Percentiles rank a stretch among this genome's conserved stretches.
phyloP scores from a whole-genome alignment of 2,113 vertebrate genomes.

The Ammodytes marinus region DNA sequence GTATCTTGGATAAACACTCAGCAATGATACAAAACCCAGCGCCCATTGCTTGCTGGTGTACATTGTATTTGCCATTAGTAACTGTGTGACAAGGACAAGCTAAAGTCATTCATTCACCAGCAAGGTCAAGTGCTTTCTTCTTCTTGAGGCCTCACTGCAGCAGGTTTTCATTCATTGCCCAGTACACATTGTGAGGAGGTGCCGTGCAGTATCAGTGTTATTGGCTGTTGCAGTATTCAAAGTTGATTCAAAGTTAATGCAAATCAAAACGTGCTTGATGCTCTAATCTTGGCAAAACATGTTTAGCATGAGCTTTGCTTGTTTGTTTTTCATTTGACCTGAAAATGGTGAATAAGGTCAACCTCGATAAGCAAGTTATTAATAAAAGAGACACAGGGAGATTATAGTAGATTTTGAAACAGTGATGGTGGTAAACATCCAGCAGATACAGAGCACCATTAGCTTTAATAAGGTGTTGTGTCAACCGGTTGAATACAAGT shows the following conservation, averaged over 20 bases:
- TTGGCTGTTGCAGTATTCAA: conserved; percentile 35
- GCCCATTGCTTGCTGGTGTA: not conserved
- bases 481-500: not conserved
- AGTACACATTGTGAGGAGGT: conserved; percentile 6
- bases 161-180: not conserved
- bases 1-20: conserved; percentile 51
- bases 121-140: conserved; percentile 49
- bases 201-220: not conserved
- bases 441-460: not conserved
- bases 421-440: not conserved
- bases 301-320: not conserved
- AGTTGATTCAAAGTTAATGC: conserved; percentile 52
- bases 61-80: conserved; percentile 58
- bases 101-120: conserved; percentile 64
- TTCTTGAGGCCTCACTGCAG: conserved; percentile 1
- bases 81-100: conserved; percentile 52
- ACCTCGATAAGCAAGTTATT: not conserved
- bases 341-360: not conserved
- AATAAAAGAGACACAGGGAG: not conserved
- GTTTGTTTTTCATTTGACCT: not conserved
- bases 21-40: conserved; percentile 28
- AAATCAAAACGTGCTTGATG: conserved; percentile 22
- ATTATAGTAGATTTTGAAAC: not conserved
- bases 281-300: conserved; percentile 5
- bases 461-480: not conserved